phyloP scores from a whole-genome alignment of 2,797 vertebrate species.

The Anableps anableps region DNA sequence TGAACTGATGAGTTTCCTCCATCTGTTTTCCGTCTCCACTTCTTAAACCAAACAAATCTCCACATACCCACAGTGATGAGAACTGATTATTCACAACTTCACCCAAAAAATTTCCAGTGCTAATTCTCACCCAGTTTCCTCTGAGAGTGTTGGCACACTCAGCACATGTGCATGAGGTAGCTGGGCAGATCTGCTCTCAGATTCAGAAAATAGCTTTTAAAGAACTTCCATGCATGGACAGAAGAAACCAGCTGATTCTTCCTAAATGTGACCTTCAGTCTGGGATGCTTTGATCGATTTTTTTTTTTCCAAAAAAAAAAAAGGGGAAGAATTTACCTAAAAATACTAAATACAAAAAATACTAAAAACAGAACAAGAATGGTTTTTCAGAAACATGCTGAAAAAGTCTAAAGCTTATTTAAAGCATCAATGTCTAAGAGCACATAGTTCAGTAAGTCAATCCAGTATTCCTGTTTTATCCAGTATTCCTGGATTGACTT shows the following conservation, averaged over 20 bases:
- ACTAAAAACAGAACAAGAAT: background rate
- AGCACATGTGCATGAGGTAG: background rate
- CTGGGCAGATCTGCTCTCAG: conserved; percentile 1
- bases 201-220: conserved; percentile 7
- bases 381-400: background rate
- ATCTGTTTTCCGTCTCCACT: conserved; percentile 28
- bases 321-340: conserved; percentile 20
- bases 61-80: background rate
- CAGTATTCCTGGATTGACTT: conserved; percentile 17
- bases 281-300: conserved; percentile 26
- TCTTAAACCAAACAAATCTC: background rate
- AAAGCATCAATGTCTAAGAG: background rate
- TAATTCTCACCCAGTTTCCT: conserved; percentile 20
- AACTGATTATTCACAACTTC: background rate
- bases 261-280: conserved; percentile 23
- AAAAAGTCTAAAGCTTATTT: conserved; percentile 2
- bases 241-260: conserved; percentile 43
- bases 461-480: conserved; percentile 8
- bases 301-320: conserved; percentile 26
- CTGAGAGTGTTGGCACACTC: background rate
- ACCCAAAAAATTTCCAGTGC: background rate
- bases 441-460: conserved; percentile 1
- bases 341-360: background rate
- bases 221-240: conserved; percentile 38
- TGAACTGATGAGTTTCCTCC: conserved; percentile 22